Percentiles rank a stretch among this genome's conserved stretches.
Evolutionary conservation across 1,140 invertebrate genomes (phyloP).

Genomic region (Thaumatotibia leucotreta): DNA sequence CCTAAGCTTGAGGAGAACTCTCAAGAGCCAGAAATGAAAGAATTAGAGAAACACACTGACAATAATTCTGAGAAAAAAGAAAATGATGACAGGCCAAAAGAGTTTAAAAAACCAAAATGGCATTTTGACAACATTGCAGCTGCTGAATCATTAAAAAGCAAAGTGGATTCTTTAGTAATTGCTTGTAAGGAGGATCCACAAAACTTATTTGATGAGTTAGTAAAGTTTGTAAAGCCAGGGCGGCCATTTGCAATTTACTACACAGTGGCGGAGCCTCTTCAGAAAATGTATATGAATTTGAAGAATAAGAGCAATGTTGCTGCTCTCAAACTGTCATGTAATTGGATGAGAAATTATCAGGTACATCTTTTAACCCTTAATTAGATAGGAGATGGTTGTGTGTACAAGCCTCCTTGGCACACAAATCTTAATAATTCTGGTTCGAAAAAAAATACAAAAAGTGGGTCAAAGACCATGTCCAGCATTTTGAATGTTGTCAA

Average conservation of each 20-base stretch:
- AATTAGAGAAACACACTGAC: slow-evolving; percentile 17
- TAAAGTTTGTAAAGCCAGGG: slow-evolving; percentile 86
- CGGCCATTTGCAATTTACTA: slow-evolving; percentile 91
- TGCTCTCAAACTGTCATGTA: slow-evolving; percentile 87
- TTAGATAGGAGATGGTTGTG: no score
- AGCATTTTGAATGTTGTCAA: no score
- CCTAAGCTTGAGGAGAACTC: slow-evolving; percentile 36
- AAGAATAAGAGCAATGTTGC: slow-evolving; percentile 83
- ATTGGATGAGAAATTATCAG: slow-evolving; percentile 94
- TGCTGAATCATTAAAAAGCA: slow-evolving; percentile 72
- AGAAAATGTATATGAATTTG: slow-evolving; percentile 87
- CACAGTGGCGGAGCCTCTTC: slow-evolving; percentile 86
- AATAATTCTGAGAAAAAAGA: slow-evolving; percentile 23
- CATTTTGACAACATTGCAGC: slow-evolving; percentile 81
- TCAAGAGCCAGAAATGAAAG: not conserved
- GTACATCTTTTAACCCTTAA: slow-evolving; percentile 77
- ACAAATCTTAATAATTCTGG: no score
- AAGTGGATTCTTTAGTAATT: slow-evolving; percentile 89
- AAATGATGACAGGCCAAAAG: slow-evolving; percentile 21
- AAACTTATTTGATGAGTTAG: slow-evolving; percentile 84
- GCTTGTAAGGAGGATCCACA: slow-evolving; percentile 90
- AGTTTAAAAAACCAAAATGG: slow-evolving; percentile 80
- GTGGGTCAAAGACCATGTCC: no score
- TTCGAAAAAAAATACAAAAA: no score
- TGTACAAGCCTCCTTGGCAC: no score